phyloP scores from a whole-genome alignment of 1,140 invertebrate genomes.

The Drosophila orosa region DNA sequence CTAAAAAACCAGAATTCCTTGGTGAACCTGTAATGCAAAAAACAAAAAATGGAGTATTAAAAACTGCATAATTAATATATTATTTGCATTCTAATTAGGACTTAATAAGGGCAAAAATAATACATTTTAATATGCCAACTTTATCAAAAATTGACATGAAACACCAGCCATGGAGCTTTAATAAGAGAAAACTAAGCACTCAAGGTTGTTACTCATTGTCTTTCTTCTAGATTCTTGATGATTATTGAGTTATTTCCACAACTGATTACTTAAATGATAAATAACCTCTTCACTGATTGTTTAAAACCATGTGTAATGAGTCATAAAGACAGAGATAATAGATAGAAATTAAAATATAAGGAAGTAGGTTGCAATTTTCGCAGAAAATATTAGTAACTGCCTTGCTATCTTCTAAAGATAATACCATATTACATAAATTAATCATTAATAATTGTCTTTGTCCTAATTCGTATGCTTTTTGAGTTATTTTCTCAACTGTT shows the following conservation, averaged over 20 bases:
- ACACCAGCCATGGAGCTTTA: neutral
- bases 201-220: neutral
- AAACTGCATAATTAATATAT: slow-evolving; percentile 7
- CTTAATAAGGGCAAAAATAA: neutral
- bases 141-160: neutral
- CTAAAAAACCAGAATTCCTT: slow-evolving; percentile 33
- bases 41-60: slow-evolving; percentile 15
- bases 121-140: neutral
- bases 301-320: neutral
- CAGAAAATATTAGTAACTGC: no score
- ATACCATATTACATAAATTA: no score
- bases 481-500: no score
- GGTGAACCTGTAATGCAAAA: slow-evolving; percentile 39
- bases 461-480: no score
- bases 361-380: neutral
- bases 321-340: neutral
- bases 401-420: neutral
- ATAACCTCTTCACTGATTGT: neutral
- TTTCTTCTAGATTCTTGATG: neutral
- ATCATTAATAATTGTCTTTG: no score
- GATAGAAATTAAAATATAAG: neutral
- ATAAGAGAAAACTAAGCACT: neutral
- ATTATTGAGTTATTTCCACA: neutral
- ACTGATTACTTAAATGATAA: neutral
- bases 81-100: neutral